phyloP scores from a whole-genome alignment of 2,113 vertebrate genomes.

The Anas platyrhynchos region DNA sequence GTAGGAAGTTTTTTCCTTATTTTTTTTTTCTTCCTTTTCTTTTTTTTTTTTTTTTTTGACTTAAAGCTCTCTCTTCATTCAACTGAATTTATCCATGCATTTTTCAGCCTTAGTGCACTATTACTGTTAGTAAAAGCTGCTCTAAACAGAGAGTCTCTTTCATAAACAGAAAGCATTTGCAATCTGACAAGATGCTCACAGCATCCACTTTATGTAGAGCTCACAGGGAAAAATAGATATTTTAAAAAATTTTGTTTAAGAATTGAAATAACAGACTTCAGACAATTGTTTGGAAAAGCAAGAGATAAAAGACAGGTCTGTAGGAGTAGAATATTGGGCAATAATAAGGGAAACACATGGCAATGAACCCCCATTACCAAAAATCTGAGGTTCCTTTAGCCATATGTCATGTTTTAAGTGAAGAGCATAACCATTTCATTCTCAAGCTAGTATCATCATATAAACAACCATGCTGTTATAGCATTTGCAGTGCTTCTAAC shows the following conservation, averaged over 20 bases:
- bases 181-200: background rate
- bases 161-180: conserved; percentile 33
- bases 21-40: background rate
- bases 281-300: background rate
- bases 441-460: background rate
- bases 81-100: background rate
- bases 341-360: conserved; percentile 27
- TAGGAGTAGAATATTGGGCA: background rate
- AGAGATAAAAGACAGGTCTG: background rate
- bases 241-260: conserved; percentile 41
- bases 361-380: conserved; percentile 20
- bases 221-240: background rate
- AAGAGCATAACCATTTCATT: background rate
- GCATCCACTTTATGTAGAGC: background rate
- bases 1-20: background rate
- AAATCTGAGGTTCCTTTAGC: background rate
- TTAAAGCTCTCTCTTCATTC: background rate
- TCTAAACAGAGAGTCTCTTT: conserved; percentile 1
- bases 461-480: conserved; percentile 20
- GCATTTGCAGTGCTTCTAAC: conserved; percentile 23
- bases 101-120: background rate
- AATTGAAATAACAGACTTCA: background rate
- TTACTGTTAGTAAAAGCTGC: background rate
- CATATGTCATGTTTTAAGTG: background rate
- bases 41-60: background rate